phyloP scores from a whole-genome alignment of 2,113 vertebrate species.

The Dipodomys merriami region DNA sequence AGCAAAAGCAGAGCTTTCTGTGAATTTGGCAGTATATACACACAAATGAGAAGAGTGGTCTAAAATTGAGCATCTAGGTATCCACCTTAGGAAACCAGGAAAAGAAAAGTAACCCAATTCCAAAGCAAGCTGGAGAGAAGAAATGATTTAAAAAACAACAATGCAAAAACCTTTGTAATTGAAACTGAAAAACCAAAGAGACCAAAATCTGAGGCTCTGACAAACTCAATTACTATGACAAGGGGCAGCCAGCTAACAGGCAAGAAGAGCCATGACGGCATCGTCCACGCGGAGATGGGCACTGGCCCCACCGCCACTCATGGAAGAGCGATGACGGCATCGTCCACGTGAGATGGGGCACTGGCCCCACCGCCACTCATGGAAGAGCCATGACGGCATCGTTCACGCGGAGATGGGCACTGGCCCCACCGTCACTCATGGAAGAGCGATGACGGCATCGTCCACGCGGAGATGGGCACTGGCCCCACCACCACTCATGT shows the following conservation, averaged over 20 bases:
- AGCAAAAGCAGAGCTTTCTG: neutral
- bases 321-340: too few relatives aligned
- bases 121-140: neutral
- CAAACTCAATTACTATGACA: neutral
- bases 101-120: neutral
- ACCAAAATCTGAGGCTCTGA: neutral
- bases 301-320: too few relatives aligned
- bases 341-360: too few relatives aligned
- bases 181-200: neutral
- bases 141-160: neutral
- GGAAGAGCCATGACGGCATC: too few relatives aligned
- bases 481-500: accelerated
- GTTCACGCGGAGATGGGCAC: too few relatives aligned
- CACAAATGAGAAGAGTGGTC: neutral
- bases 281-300: too few relatives aligned
- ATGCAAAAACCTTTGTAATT: neutral
- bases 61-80: neutral
- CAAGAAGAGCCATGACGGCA: neutral
- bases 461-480: too few relatives aligned
- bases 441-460: too few relatives aligned
- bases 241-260: neutral
- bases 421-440: too few relatives aligned
- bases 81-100: neutral
- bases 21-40: neutral
- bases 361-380: too few relatives aligned